Conservation (phyloP, 1,140 invertebrate genomes). For the Calephelis nemesis region DNA sequence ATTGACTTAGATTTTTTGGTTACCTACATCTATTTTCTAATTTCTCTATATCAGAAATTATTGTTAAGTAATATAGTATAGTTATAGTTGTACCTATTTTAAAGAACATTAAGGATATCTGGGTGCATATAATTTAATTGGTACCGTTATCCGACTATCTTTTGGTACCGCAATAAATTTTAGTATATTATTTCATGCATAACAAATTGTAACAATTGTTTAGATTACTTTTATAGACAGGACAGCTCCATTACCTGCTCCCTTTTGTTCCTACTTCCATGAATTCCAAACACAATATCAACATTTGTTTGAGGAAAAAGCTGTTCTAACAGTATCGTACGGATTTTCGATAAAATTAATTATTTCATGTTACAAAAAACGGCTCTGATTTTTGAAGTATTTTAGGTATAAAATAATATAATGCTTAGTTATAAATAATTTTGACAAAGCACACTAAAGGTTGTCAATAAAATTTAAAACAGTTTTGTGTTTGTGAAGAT, state of each 20-base stretch:
- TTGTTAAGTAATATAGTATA: no score
- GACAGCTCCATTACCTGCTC: constrained; percentile 4
- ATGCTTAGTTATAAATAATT: no score
- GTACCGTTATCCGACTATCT: constrained; percentile 8
- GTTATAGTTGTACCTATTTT: no score
- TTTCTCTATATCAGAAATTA: no score
- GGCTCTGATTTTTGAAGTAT: background rate
- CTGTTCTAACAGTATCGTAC: background rate
- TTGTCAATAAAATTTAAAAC: no score
- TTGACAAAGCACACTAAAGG: no score
- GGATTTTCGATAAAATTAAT: background rate
- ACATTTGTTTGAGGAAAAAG: constrained; percentile 1
- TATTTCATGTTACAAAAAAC: background rate
- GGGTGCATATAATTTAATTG: background rate
- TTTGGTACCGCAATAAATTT: background rate
- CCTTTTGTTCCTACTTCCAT: background rate
- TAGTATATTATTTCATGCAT: constrained; percentile 3
- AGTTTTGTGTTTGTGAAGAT: no score
- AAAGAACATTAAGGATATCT: no score
- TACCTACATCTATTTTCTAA: no score
- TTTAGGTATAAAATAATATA: no score
- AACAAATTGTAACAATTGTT: background rate
- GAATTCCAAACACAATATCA: background rate
- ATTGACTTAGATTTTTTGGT: no score
- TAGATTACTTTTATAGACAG: background rate